Evolutionary conservation across 2,113 vertebrate species (phyloP).

Genomic region (Microtus ochrogaster): DNA sequence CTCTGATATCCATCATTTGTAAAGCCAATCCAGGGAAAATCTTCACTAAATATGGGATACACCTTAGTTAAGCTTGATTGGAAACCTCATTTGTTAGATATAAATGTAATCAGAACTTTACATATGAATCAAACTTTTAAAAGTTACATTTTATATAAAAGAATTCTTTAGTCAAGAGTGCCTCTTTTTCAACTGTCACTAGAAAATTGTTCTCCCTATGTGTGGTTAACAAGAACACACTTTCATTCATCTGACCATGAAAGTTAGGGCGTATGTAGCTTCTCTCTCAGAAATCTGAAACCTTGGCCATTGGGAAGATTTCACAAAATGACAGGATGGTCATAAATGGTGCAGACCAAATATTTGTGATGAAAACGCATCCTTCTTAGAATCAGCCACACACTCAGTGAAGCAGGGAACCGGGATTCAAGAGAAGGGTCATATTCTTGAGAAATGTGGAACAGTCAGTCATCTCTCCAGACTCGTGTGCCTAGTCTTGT

Average conservation of each 20-base stretch:
- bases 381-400: constrained; percentile 64
- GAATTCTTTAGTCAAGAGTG: neutral
- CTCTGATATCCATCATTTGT: constrained; percentile 29
- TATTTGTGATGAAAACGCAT: constrained; percentile 53
- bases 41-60: constrained; percentile 12
- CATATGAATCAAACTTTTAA: constrained; percentile 14
- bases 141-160: constrained; percentile 4
- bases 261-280: neutral
- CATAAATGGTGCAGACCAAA: constrained; percentile 56
- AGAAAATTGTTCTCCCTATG: neutral
- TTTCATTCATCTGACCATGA: neutral
- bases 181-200: neutral
- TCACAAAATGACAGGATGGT: constrained; percentile 20
- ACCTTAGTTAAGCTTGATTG: neutral
- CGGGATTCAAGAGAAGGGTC: neutral
- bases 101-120: neutral
- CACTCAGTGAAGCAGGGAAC: neutral
- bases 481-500: constrained; percentile 4
- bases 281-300: neutral
- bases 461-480: neutral
- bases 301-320: neutral
- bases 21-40: constrained; percentile 16
- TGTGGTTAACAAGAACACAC: neutral
- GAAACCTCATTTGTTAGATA: neutral
- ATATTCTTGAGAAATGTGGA: neutral